Conservation (phyloP, 2,888 invertebrate species). For the Phorcus lineatus region DNA sequence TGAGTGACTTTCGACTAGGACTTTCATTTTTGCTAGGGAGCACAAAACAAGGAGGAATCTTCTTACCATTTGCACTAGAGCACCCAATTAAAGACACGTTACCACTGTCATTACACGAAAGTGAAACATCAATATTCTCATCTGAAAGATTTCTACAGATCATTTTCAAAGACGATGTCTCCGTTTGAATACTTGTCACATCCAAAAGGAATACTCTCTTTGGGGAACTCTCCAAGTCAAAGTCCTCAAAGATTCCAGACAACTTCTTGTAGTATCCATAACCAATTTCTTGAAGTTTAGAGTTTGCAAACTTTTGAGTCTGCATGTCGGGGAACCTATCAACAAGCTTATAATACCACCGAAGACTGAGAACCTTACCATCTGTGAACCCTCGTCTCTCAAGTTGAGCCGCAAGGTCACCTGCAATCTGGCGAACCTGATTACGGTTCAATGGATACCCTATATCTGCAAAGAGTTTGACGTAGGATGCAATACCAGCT, state of each 20-base stretch:
- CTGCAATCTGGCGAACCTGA: neutral
- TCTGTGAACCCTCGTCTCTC: neutral
- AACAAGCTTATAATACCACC: conserved; percentile 9
- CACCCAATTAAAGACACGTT: neutral
- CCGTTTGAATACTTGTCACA: neutral
- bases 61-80: neutral
- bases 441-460: neutral
- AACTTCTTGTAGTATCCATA: conserved; percentile 15
- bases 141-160: conserved; percentile 5
- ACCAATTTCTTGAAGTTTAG: neutral
- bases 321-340: conserved; percentile 4
- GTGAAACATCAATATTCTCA: neutral
- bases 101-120: neutral
- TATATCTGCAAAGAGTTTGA: conserved; percentile 2
- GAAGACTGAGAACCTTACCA: neutral
- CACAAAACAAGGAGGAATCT: conserved; percentile 10
- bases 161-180: neutral
- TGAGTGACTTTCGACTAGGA: neutral
- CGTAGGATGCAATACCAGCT: neutral
- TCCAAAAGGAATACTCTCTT: neutral
- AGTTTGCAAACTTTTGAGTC: neutral
- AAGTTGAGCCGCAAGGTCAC: neutral
- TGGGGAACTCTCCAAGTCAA: neutral
- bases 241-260: neutral
- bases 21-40: neutral